Percentiles rank a stretch among this genome's conserved stretches.
These are phyloP conservation scores for Mandrillus leucophaeus DNA, from an alignment of 2,113 vertebrate species.

Conservation along the genomic window DNA sequence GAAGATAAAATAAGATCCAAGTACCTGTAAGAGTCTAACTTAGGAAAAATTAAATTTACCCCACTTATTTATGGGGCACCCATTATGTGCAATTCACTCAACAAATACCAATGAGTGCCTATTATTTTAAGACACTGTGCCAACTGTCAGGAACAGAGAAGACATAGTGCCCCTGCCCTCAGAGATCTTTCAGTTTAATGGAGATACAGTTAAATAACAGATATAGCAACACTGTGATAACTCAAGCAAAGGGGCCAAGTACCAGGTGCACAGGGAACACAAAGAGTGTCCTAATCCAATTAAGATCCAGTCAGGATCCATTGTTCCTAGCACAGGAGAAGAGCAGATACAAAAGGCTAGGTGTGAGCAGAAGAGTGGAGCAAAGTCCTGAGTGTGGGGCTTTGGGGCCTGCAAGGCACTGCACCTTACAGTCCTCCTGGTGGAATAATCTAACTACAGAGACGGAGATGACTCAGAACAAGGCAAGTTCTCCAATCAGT, in stretches of 20 bases:
- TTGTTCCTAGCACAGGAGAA: background rate
- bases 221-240: rapidly evolving
- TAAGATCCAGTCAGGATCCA: background rate
- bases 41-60: background rate
- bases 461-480: background rate
- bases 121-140: background rate
- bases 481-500: background rate
- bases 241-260: background rate
- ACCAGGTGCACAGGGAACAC: background rate
- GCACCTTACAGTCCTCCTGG: background rate
- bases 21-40: background rate
- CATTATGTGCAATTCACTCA: background rate
- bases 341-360: background rate
- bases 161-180: background rate
- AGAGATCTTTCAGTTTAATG: background rate
- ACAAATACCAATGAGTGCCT: background rate
- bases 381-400: rapidly evolving
- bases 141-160: background rate
- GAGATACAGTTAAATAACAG: background rate
- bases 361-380: background rate
- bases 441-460: background rate
- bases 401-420: rapidly evolving
- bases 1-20: background rate
- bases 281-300: background rate
- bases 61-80: background rate